These are phyloP conservation scores for Salvelinus alpinus DNA, from an alignment of 2,113 vertebrate genomes.

Conservation along the genomic window DNA sequence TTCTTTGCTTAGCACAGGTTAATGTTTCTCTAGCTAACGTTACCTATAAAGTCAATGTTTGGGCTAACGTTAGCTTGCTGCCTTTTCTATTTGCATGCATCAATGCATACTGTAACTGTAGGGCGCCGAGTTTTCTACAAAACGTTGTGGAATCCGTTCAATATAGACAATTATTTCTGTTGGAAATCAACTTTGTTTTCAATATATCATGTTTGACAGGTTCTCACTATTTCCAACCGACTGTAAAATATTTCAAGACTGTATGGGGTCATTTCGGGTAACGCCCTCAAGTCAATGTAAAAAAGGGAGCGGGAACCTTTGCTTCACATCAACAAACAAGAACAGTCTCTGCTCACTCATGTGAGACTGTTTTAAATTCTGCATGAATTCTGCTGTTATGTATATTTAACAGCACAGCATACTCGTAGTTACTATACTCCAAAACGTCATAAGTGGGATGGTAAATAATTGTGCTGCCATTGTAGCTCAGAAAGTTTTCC, in stretches of 20 bases:
- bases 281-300: background rate
- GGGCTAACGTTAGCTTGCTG: too few species aligned
- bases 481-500: too few species aligned
- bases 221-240: slow-evolving; percentile 17
- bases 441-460: background rate
- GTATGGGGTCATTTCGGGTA: slow-evolving; percentile 3
- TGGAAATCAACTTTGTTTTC: background rate
- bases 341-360: too few species aligned
- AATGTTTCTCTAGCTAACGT: too few species aligned
- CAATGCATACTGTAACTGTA: background rate
- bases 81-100: too few species aligned
- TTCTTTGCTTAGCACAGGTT: too few species aligned
- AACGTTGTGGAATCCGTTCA: background rate
- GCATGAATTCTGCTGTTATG: too few species aligned
- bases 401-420: background rate
- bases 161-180: background rate
- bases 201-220: slow-evolving; percentile 9
- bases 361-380: too few species aligned
- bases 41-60: too few species aligned
- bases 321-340: too few species aligned
- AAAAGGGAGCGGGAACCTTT: background rate
- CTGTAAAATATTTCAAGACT: slow-evolving; percentile 5
- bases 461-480: too few species aligned
- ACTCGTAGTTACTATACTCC: background rate
- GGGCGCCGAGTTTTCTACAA: background rate